Percentiles rank a stretch among this genome's conserved stretches.
Evolutionary conservation across 2,888 invertebrate genomes (phyloP).

Genomic region (Dryococelus australis): DNA sequence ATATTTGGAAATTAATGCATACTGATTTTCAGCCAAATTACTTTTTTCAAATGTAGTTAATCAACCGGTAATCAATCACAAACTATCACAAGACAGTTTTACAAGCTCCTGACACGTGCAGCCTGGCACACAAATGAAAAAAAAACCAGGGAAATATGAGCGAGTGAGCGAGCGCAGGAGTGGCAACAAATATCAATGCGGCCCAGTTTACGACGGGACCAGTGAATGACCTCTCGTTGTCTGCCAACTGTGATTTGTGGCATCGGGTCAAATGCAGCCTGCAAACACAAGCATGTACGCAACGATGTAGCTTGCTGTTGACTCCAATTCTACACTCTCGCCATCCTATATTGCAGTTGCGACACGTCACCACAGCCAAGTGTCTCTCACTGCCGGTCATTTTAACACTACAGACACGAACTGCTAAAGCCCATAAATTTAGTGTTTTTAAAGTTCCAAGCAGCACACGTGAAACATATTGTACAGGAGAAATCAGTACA

Average conservation of each 20-base stretch:
- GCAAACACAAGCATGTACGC: not conserved
- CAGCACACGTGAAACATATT: too few species aligned
- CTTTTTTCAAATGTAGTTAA: too few species aligned
- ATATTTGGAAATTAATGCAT: too few species aligned
- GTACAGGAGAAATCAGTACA: too few species aligned
- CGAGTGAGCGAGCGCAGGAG: not conserved
- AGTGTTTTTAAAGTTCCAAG: too few species aligned
- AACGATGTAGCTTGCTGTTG: not conserved
- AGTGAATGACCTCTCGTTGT: not conserved
- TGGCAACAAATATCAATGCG: not conserved
- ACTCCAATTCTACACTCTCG: not conserved
- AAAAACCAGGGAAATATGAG: too few species aligned
- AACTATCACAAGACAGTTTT: not conserved
- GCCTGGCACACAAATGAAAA: not conserved
- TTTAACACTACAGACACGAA: too few species aligned
- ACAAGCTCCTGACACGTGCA: not conserved
- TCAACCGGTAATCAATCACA: too few species aligned
- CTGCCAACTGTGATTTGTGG: not conserved
- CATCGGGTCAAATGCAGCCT: not conserved
- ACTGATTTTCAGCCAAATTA: too few species aligned
- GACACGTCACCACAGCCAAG: not conserved
- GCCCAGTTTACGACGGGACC: not conserved
- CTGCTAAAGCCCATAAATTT: too few species aligned
- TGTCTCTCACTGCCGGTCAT: not conserved
- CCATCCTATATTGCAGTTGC: not conserved